phyloP scores from a whole-genome alignment of 2,888 invertebrate species.

The Callosobruchus maculatus region DNA sequence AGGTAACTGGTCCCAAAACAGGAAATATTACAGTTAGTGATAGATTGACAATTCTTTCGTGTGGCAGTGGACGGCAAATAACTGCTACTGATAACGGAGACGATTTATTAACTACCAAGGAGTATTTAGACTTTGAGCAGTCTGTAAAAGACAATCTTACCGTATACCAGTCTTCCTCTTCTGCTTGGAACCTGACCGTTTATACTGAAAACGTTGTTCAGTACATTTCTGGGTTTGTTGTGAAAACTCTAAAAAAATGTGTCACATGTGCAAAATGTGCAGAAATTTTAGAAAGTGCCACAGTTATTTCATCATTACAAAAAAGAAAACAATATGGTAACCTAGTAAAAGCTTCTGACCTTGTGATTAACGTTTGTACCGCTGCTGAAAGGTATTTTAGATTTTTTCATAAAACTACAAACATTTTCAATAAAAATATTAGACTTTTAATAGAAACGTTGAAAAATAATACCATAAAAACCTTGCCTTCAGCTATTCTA shows the following conservation, averaged over 20 bases:
- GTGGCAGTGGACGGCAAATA: background rate
- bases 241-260: constrained; percentile 14
- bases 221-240: constrained; percentile 18
- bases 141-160: background rate
- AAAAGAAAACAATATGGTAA: constrained; percentile 14
- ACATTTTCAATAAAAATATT: constrained; percentile 5
- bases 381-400: constrained; percentile 9
- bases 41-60: constrained; percentile 7
- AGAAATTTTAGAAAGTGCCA: constrained; percentile 7
- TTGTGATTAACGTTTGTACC: constrained; percentile 9
- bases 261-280: constrained; percentile 11
- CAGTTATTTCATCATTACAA: constrained; percentile 10
- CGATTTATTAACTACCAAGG: background rate
- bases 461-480: constrained; percentile 7
- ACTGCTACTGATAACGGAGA: background rate
- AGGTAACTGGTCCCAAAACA: no score
- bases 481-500: constrained; percentile 3
- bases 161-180: background rate
- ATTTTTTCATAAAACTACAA: no score
- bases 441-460: constrained; percentile 3
- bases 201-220: constrained; percentile 10
- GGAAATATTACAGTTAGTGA: no score
- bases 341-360: constrained; percentile 6
- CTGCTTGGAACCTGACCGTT: constrained; percentile 10
- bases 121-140: background rate